phyloP scores from a whole-genome alignment of 1,140 invertebrate genomes.

The Meloidogyne chitwoodi region DNA sequence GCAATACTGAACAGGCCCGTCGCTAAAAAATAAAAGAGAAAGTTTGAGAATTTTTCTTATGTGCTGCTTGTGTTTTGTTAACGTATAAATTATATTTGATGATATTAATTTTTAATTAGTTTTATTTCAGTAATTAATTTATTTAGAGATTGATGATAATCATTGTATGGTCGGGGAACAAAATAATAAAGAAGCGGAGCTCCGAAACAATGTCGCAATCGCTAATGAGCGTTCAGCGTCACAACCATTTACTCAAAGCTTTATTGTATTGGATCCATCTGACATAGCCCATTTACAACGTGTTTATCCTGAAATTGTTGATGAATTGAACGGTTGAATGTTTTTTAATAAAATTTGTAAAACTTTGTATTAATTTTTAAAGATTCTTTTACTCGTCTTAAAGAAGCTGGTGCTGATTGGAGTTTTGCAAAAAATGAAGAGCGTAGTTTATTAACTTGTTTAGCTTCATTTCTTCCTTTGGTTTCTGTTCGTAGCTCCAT shows the following conservation, averaged over 20 bases:
- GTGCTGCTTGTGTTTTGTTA: too few relatives aligned
- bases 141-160: neutral
- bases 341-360: neutral
- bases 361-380: neutral
- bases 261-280: conserved; percentile 13
- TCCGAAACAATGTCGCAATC: neutral
- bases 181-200: neutral
- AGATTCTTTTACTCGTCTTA: conserved; percentile 11
- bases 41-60: too few relatives aligned
- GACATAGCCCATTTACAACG: conserved; percentile 17
- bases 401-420: neutral
- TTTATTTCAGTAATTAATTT: neutral
- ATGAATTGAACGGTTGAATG: conserved; percentile 9
- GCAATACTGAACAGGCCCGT: too few relatives aligned
- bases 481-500: conserved; percentile 28
- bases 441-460: conserved; percentile 2
- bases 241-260: neutral
- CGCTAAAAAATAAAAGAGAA: too few relatives aligned
- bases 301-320: conserved; percentile 20
- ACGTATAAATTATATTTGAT: too few relatives aligned
- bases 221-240: neutral
- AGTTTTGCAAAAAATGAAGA: conserved; percentile 10
- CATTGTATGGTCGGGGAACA: neutral
- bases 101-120: too few relatives aligned
- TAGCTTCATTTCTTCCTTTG: conserved; percentile 22